Evolutionary conservation across 2,113 vertebrate genomes (phyloP), one percentile per base, ranked within the genome.

Genomic region (Menidia beryllina): DNA sequence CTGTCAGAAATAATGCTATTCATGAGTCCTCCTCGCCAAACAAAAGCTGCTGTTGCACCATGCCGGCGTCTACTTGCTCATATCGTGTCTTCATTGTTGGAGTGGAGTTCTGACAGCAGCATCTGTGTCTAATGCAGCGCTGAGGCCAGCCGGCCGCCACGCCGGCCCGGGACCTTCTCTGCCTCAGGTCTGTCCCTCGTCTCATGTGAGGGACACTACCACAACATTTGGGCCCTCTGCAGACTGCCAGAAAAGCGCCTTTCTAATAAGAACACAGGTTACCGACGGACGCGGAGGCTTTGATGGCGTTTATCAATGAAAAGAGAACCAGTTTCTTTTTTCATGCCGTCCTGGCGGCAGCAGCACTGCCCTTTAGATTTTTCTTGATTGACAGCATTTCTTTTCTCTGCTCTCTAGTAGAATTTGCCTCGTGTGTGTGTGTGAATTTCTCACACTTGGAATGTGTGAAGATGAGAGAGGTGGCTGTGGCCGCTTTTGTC

Each of bases 401-500:
- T n/a, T n/a, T n/a, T n/a, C n/a, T 70, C 80, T 58, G 24, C 27
- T 49, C 61, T 52, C 43, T 48, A 27, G 72, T 75, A 53, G 45
- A 82, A 81, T 82, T 79, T 59, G 71, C 75, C 77, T 77, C 61
- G 21, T 54, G 60, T 51, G 66, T 47, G 58, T 54, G 60, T 51
- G 66, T 47, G 58, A 76, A 52, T 79, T 76, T 62, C 75, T 70
- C 45, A 47, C 65, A 45, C 66, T 69, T 24, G 66, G 72, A 80
- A 75, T 36, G 57, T 62, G 83, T 70, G 62, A 79, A 79, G 72
- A 86, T 62, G 73, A 84, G 79, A 80, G 74, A 83, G 10, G 54
- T 41, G 56, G 54, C 39, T 66, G 84, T 88, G 72, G 82, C 78
- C n/a, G 82, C 82, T 39, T 83, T 85, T 85, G 64, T 88, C 80